Percentiles rank a stretch among this genome's conserved stretches.
Evolutionary conservation across 2,797 vertebrate species (phyloP).

Genomic region (Hoplostethus mediterraneus): DNA sequence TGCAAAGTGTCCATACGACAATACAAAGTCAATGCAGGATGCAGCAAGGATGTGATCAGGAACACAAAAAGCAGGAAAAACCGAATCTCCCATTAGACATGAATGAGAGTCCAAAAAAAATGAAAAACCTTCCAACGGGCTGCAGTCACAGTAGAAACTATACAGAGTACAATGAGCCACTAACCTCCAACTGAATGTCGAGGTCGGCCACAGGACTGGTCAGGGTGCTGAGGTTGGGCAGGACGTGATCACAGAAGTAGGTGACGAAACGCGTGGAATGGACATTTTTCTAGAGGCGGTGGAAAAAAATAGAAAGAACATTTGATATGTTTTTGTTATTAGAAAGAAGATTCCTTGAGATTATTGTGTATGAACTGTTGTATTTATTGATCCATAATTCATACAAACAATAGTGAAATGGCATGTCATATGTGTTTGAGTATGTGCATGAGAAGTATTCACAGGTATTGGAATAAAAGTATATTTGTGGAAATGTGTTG

Average conservation of each 20-base stretch:
- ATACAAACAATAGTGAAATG: too few species aligned
- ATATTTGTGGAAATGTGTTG: not conserved
- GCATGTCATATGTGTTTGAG: too few species aligned
- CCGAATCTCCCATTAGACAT: not conserved
- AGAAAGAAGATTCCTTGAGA: not conserved
- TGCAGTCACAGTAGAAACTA: too few species aligned
- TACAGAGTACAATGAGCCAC: too few species aligned
- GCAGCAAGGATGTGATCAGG: not conserved
- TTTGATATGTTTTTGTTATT: not conserved
- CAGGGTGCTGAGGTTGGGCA: constrained; percentile 93
- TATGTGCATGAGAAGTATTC: too few species aligned
- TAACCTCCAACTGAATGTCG: constrained; percentile 97
- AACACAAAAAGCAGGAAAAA: too few species aligned
- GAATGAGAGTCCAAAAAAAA: not conserved
- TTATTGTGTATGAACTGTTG: not conserved
- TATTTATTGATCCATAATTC: too few species aligned
- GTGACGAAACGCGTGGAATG: constrained; percentile 98
- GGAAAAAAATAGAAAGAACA: not conserved
- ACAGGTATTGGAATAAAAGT: too few species aligned
- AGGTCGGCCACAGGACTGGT: constrained; percentile 94
- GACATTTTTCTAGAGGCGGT: constrained; percentile 93
- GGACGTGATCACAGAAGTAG: constrained; percentile 97
- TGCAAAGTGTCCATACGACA: too few species aligned
- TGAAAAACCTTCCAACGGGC: constrained; percentile 17
- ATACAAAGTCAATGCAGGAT: not conserved